A percentile compares a stretch with the other conserved stretches of the same genome.
phyloP scores from a whole-genome alignment of 1,140 invertebrate species.

The Chrysomallon squamiferum region DNA sequence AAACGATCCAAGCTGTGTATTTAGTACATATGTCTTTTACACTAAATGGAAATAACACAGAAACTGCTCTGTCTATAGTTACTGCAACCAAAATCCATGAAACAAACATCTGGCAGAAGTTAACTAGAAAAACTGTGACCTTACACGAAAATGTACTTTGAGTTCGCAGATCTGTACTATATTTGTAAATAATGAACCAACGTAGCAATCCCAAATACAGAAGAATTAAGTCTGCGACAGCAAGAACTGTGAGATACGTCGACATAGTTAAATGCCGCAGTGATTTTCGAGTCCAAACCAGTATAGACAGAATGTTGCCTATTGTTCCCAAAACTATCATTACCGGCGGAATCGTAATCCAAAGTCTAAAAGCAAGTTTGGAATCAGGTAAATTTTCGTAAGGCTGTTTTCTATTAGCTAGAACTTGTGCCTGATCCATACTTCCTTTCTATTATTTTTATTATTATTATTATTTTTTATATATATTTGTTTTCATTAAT shows the following conservation, averaged over 20 bases:
- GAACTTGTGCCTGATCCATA: too few species aligned
- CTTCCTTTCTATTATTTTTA: too few species aligned
- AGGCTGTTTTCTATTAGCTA: too few species aligned
- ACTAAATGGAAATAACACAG: conserved; percentile 32
- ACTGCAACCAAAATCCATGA: conserved; percentile 39
- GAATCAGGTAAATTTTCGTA: too few species aligned
- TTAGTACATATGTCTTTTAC: conserved; percentile 12
- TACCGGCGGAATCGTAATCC: conserved; percentile 18
- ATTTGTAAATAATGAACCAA: conserved; percentile 28
- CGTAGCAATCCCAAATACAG: conserved; percentile 35
- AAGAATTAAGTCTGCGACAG: conserved; percentile 28
- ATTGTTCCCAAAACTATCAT: conserved; percentile 21
- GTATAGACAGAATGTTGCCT: conserved; percentile 25
- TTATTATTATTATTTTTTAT: too few species aligned
- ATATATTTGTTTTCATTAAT: too few species aligned
- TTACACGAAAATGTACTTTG: conserved; percentile 29
- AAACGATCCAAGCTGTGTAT: neutral
- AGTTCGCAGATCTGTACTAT: conserved; percentile 29
- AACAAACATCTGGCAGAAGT: conserved; percentile 26
- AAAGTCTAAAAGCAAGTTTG: too few species aligned
- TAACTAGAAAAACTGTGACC: conserved; percentile 27
- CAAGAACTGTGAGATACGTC: conserved; percentile 27
- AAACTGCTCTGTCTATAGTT: conserved; percentile 35
- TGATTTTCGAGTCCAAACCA: conserved; percentile 5
- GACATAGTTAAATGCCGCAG: conserved; percentile 26